Conservation (phyloP, 2,797 vertebrate genomes). For the Anas capensis region DNA sequence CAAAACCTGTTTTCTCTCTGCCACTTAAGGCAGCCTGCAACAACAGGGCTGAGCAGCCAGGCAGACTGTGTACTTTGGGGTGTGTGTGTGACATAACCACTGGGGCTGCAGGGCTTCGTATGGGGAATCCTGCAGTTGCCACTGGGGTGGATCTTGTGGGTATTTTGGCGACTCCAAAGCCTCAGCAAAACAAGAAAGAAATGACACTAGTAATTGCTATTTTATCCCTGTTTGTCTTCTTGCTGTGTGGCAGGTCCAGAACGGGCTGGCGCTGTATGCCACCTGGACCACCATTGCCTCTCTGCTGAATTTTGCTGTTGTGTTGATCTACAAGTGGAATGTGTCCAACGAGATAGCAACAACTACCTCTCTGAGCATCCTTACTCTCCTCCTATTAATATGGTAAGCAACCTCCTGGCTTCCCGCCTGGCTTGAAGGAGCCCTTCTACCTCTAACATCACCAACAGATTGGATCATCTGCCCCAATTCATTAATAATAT, state of each 20-base stretch:
- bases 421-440: not conserved
- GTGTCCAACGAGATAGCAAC: conserved; percentile 8
- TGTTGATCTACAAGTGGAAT: conserved; percentile 74
- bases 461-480: not conserved
- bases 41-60: not conserved
- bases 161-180: not conserved
- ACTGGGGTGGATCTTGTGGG: not conserved
- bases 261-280: conserved; percentile 79
- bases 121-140: not conserved
- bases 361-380: conserved; percentile 60
- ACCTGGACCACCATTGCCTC: conserved; percentile 80
- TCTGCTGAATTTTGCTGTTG: conserved; percentile 80
- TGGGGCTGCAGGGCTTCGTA: not conserved
- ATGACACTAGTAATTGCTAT: too few relatives aligned
- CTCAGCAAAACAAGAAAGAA: not conserved
- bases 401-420: conserved; percentile 31
- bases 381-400: conserved; percentile 39
- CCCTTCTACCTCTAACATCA: not conserved
- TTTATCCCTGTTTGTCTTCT: not conserved
- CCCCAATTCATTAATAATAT: rapidly evolving
- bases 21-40: not conserved
- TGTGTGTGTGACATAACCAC: rapidly evolving
- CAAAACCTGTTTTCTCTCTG: not conserved
- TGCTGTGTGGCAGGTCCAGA: conserved; percentile 81
- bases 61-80: not conserved